These are phyloP conservation scores for Sesamia inferens DNA, from an alignment of 2,888 invertebrate genomes.

Conservation along the genomic window DNA sequence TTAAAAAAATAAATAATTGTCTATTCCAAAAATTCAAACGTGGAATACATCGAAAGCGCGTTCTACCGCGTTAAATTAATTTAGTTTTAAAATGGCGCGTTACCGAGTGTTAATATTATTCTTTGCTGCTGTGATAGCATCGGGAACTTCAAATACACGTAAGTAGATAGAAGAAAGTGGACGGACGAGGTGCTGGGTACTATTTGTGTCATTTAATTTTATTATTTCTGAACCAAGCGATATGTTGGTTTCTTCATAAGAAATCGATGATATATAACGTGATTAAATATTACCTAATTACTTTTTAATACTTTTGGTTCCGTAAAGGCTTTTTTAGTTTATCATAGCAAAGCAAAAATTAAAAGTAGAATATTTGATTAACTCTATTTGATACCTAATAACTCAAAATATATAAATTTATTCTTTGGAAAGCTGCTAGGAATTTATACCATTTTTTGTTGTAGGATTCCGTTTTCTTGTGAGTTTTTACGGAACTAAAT, in stretches of 20 bases:
- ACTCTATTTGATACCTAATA: not conserved
- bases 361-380: not conserved
- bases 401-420: not conserved
- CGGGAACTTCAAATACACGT: slow-evolving; percentile 83
- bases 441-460: no score
- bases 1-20: slow-evolving; percentile 52
- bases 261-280: not conserved
- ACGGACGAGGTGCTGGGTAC: slow-evolving; percentile 66
- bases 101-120: slow-evolving; percentile 77
- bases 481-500: no score
- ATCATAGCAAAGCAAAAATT: no score
- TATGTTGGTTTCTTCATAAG: slow-evolving; percentile 2
- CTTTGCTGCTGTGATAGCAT: slow-evolving; percentile 76
- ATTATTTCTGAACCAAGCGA: slow-evolving; percentile 43
- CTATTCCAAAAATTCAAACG: slow-evolving; percentile 44
- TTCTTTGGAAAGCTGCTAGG: not conserved
- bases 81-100: slow-evolving; percentile 75
- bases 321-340: not conserved
- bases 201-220: slow-evolving; percentile 72
- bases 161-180: slow-evolving; percentile 85
- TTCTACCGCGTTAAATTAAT: slow-evolving; percentile 24
- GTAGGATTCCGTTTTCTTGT: no score
- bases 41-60: slow-evolving; percentile 28
- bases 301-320: not conserved
- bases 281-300: not conserved